phyloP scores from a whole-genome alignment of 2,797 vertebrate genomes.

The Notoglanidium macrostoma region DNA sequence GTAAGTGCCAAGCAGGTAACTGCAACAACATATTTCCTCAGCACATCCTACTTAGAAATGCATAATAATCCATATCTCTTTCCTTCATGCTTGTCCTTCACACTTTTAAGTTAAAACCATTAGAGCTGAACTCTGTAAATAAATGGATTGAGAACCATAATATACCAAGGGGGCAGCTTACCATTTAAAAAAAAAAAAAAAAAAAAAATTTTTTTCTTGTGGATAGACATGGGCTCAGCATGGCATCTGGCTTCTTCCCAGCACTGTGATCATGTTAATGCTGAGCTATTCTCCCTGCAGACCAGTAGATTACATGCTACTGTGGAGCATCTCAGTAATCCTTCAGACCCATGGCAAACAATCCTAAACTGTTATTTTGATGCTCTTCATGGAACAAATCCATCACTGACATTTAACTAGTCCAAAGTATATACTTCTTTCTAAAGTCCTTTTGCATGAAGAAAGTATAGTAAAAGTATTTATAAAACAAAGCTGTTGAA shows the following conservation, averaged over 20 bases:
- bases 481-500: neutral
- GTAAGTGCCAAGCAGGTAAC: constrained; percentile 29
- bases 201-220: constrained; percentile 23
- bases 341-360: constrained; percentile 72
- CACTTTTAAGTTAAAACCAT: constrained; percentile 71
- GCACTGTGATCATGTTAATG: constrained; percentile 67
- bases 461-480: constrained; percentile 42
- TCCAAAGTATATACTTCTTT: constrained; percentile 65
- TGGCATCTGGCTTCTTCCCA: constrained; percentile 66
- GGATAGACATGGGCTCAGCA: constrained; percentile 66
- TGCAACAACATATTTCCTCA: constrained; percentile 35
- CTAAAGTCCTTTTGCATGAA: constrained; percentile 62
- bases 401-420: constrained; percentile 75
- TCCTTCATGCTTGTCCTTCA: constrained; percentile 66
- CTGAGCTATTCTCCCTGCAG: constrained; percentile 71
- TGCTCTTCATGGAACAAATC: constrained; percentile 78
- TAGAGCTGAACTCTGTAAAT: constrained; percentile 72
- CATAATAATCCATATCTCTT: constrained; percentile 56
- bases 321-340: constrained; percentile 78
- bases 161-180: constrained; percentile 64
- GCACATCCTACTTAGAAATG: constrained; percentile 41
- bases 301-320: constrained; percentile 79
- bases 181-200: constrained; percentile 48
- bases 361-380: constrained; percentile 69
- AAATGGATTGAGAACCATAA: constrained; percentile 73